Conservation (phyloP, 2,888 invertebrate genomes). For the Hyppa rectilinea region DNA sequence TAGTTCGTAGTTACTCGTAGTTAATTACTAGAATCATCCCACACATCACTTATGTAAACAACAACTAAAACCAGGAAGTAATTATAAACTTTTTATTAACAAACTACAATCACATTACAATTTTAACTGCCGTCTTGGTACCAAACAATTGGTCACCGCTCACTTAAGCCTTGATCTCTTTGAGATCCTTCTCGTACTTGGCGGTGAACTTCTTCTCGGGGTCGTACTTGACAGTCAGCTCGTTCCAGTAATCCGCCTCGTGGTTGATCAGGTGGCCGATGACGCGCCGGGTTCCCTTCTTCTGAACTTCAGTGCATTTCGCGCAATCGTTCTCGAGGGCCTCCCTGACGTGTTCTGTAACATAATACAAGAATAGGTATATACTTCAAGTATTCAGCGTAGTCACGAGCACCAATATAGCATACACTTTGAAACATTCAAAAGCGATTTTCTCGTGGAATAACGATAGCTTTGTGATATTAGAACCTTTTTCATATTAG, state of each 20-base stretch:
- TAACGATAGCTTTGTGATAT: no score
- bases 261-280: constrained; percentile 76
- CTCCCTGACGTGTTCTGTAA: constrained; percentile 77
- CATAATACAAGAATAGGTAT: background rate
- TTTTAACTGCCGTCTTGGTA: background rate
- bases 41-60: background rate
- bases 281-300: constrained; percentile 70
- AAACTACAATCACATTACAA: constrained; percentile 29
- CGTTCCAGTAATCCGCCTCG: constrained; percentile 78
- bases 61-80: constrained; percentile 1
- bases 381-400: background rate
- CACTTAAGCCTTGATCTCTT: constrained; percentile 62
- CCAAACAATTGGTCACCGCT: background rate
- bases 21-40: background rate
- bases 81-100: constrained; percentile 21
- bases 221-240: constrained; percentile 81
- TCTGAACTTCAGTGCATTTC: constrained; percentile 76
- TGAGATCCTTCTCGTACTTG: constrained; percentile 79
- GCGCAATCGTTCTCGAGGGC: constrained; percentile 75
- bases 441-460: no score
- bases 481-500: no score
- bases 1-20: no score
- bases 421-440: no score
- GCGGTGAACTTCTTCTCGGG: constrained; percentile 75
- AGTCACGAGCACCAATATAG: no score